These are phyloP conservation scores for Dryocosmus kuriphilus DNA, from an alignment of 2,888 invertebrate genomes.

Conservation along the genomic window DNA sequence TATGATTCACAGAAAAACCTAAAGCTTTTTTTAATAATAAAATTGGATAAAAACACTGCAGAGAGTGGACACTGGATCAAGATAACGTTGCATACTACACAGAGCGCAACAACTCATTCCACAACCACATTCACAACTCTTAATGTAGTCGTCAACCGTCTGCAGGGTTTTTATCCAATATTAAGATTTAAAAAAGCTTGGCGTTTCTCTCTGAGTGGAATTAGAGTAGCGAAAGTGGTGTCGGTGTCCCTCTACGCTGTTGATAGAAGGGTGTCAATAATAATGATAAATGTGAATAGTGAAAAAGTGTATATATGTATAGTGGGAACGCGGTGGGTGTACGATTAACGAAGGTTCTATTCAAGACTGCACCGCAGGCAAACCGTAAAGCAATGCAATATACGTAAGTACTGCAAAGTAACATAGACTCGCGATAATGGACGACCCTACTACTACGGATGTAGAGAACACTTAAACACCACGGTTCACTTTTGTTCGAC, in stretches of 20 bases:
- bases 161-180: too few species aligned
- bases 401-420: conserved; percentile 25
- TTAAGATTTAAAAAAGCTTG: too few species aligned
- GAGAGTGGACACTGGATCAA: too few species aligned
- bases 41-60: too few species aligned
- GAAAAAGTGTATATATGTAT: conserved; percentile 29
- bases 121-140: too few species aligned
- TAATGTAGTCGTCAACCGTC: too few species aligned
- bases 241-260: background rate
- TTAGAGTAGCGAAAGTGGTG: conserved; percentile 21
- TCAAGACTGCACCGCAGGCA: conserved; percentile 32
- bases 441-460: conserved; percentile 1
- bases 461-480: conserved; percentile 27
- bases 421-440: conserved; percentile 31
- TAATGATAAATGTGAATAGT: conserved; percentile 26
- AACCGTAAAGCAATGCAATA: conserved; percentile 28
- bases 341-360: conserved; percentile 35
- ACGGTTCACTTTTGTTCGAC: conserved; percentile 24
- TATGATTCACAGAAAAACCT: too few species aligned
- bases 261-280: conserved; percentile 19
- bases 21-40: too few species aligned
- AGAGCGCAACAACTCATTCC: too few species aligned
- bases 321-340: conserved; percentile 2
- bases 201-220: background rate
- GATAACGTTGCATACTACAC: too few species aligned